Evolutionary conservation across 2,797 vertebrate species (phyloP).

Genomic region (Momotus momota): DNA sequence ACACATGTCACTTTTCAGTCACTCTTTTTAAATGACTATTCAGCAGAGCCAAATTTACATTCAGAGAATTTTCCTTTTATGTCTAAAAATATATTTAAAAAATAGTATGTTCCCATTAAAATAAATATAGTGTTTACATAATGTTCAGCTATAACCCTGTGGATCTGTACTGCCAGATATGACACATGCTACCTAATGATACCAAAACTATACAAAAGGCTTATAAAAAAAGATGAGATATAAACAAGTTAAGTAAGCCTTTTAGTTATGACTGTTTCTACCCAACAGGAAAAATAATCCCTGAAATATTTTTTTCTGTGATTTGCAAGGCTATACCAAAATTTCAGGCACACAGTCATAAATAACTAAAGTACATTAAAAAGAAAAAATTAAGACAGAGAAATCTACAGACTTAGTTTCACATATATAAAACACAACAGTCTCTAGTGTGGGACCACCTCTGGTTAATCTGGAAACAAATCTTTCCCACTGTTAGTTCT

Average conservation of each 20-base stretch:
- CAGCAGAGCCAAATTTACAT: slow-evolving; percentile 7
- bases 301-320: background rate
- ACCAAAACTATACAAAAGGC: background rate
- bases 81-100: slow-evolving; percentile 14
- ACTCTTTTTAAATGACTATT: slow-evolving; percentile 33
- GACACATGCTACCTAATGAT: background rate
- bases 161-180: background rate
- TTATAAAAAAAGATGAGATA: background rate
- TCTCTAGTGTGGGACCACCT: background rate
- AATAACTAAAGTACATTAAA: background rate
- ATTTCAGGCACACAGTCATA: background rate
- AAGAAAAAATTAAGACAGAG: background rate
- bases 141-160: background rate
- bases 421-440: background rate
- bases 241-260: background rate
- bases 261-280: background rate
- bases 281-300: background rate
- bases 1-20: slow-evolving; percentile 52
- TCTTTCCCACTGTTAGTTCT: background rate
- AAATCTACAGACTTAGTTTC: background rate
- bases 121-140: background rate
- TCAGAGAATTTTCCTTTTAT: slow-evolving; percentile 35
- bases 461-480: slow-evolving; percentile 8
- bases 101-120: slow-evolving; percentile 5
- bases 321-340: background rate